Evolutionary conservation across 2,888 invertebrate genomes (phyloP).

Genomic region (Timandra comae): DNA sequence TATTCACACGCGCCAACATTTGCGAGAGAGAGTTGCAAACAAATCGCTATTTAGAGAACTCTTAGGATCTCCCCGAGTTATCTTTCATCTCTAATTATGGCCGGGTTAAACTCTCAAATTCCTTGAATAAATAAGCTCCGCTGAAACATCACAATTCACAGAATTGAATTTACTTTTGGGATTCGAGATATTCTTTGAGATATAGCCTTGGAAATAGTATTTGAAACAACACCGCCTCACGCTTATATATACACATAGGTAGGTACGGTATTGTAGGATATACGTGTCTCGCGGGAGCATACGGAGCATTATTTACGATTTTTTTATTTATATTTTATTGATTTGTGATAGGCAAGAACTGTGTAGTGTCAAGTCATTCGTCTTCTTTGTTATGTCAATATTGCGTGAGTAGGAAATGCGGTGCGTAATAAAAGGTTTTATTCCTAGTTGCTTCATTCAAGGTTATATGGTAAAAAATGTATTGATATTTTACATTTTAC

Average conservation of each 20-base stretch:
- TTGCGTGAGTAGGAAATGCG: no score
- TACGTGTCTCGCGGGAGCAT: slow-evolving; percentile 25
- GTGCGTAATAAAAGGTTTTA: no score
- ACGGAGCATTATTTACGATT: slow-evolving; percentile 22
- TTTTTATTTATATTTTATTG: slow-evolving; percentile 27
- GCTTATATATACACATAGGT: slow-evolving; percentile 28
- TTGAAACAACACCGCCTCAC: slow-evolving; percentile 35
- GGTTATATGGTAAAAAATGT: neutral
- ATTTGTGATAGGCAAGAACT: slow-evolving; percentile 13
- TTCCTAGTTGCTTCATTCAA: no score
- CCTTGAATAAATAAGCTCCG: slow-evolving; percentile 18
- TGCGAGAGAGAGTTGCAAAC: no score
- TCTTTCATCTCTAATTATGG: slow-evolving; percentile 21
- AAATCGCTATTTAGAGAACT: no score
- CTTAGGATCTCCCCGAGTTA: slow-evolving; percentile 1
- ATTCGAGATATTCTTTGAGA: slow-evolving; percentile 23
- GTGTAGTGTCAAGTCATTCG: no score
- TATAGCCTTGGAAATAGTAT: slow-evolving; percentile 16
- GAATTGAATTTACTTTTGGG: slow-evolving; percentile 28
- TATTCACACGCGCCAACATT: no score
- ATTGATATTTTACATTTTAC: neutral
- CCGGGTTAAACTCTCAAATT: slow-evolving; percentile 19
- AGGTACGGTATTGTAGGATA: slow-evolving; percentile 29
- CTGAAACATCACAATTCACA: slow-evolving; percentile 17
- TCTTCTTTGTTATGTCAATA: no score